These are phyloP conservation scores for Tuta absoluta DNA, from an alignment of 2,888 invertebrate species.

Conservation along the genomic window DNA sequence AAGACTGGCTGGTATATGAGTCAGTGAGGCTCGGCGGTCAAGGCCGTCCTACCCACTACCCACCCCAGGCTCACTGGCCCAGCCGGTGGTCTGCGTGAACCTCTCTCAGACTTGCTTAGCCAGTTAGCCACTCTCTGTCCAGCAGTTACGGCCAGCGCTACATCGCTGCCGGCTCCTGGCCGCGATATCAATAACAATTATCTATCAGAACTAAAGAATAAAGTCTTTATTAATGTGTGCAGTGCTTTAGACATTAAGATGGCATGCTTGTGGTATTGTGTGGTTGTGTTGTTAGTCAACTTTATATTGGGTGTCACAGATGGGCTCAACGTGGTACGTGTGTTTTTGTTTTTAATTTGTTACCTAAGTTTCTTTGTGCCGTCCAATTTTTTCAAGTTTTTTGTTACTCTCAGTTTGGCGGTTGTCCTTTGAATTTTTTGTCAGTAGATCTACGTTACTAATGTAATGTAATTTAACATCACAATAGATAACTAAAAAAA, in stretches of 20 bases:
- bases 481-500: too few species aligned
- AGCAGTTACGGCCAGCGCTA: neutral
- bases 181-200: neutral
- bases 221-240: neutral
- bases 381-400: neutral
- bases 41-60: slow-evolving; percentile 56
- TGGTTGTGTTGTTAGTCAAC: slow-evolving; percentile 55
- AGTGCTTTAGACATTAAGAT: slow-evolving; percentile 17
- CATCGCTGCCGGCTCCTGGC: neutral
- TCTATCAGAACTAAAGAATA: neutral
- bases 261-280: slow-evolving; percentile 44
- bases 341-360: slow-evolving; percentile 34
- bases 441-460: neutral
- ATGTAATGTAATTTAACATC: neutral
- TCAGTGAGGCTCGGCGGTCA: slow-evolving; percentile 66
- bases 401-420: neutral
- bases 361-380: neutral
- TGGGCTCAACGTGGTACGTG: slow-evolving; percentile 57
- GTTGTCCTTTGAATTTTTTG: neutral
- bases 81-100: slow-evolving; percentile 19
- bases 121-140: slow-evolving; percentile 1
- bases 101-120: slow-evolving; percentile 1
- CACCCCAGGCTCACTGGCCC: slow-evolving; percentile 44
- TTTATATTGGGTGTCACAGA: slow-evolving; percentile 55
- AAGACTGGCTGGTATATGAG: slow-evolving; percentile 41